Evolutionary conservation across 2,888 invertebrate species (phyloP).

Genomic region (Amaurobius ferox): DNA sequence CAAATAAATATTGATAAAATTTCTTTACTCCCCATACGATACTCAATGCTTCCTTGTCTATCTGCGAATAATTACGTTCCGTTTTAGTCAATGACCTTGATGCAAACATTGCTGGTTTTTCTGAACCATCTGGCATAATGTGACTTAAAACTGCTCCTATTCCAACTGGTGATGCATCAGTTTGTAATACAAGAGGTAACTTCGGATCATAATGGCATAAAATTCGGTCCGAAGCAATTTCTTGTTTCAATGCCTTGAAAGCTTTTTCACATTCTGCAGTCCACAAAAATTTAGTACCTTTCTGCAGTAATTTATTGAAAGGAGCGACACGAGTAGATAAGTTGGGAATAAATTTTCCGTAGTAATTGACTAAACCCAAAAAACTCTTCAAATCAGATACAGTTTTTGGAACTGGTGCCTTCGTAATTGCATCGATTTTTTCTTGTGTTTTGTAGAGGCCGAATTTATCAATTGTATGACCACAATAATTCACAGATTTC

Average conservation of each 20-base stretch:
- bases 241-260: slow-evolving; percentile 39
- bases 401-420: slow-evolving; percentile 51
- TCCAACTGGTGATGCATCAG: slow-evolving; percentile 76
- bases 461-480: too few relatives aligned
- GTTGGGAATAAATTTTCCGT: slow-evolving; percentile 49
- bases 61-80: slow-evolving; percentile 76
- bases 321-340: slow-evolving; percentile 42
- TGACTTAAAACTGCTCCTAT: slow-evolving; percentile 77
- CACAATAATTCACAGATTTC: too few relatives aligned
- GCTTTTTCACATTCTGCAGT: slow-evolving; percentile 48
- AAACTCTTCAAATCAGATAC: slow-evolving; percentile 53
- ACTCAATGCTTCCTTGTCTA: slow-evolving; percentile 77
- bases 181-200: slow-evolving; percentile 75
- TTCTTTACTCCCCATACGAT: slow-evolving; percentile 75
- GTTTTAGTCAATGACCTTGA: slow-evolving; percentile 76
- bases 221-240: slow-evolving; percentile 55
- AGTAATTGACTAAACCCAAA: slow-evolving; percentile 45
- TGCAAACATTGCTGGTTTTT: slow-evolving; percentile 78
- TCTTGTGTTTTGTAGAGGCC: too few relatives aligned
- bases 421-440: slow-evolving; percentile 52
- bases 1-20: slow-evolving; percentile 75
- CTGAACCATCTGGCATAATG: slow-evolving; percentile 75
- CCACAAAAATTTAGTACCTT: slow-evolving; percentile 40
- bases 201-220: too few relatives aligned
- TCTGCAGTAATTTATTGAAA: slow-evolving; percentile 44